phyloP scores from a whole-genome alignment of 2,797 vertebrate species.

The Tadarida brasiliensis region DNA sequence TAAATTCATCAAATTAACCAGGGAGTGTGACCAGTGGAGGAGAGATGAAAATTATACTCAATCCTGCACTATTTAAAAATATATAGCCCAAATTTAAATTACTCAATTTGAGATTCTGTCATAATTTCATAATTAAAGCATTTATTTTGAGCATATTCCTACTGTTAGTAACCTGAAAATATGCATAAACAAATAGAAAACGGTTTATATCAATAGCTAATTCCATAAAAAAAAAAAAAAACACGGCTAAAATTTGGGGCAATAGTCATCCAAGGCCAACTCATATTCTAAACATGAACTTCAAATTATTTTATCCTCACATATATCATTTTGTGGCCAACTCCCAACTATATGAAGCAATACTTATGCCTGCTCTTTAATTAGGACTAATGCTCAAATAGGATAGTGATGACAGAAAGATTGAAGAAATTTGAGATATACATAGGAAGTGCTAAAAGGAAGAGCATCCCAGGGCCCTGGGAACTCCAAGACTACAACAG shows the following conservation, averaged over 20 bases:
- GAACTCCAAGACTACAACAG: not conserved
- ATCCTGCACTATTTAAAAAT: not conserved
- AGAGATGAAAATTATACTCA: constrained; percentile 6
- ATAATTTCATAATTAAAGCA: constrained; percentile 23
- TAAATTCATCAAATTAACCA: constrained; percentile 39
- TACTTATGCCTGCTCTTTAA: not conserved
- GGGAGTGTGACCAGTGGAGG: not conserved
- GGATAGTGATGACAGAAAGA: not conserved
- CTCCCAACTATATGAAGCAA: not conserved
- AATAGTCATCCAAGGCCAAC: not conserved
- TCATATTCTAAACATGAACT: not conserved
- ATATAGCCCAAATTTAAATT: constrained; percentile 13
- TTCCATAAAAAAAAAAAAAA: not conserved
- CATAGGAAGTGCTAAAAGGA: not conserved
- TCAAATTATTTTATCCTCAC: constrained; percentile 17
- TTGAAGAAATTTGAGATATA: not conserved
- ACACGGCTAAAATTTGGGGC: not conserved
- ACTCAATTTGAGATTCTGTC: constrained; percentile 2
- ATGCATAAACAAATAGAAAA: constrained; percentile 10
- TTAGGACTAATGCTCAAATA: not conserved
- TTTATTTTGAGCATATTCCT: not conserved
- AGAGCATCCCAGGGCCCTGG: not conserved
- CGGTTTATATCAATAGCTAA: not conserved
- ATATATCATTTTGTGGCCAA: constrained; percentile 3
- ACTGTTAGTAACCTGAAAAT: not conserved